These are phyloP conservation scores for Sebastes taczanowskii DNA, from an alignment of 2,797 vertebrate species.

Conservation along the genomic window DNA sequence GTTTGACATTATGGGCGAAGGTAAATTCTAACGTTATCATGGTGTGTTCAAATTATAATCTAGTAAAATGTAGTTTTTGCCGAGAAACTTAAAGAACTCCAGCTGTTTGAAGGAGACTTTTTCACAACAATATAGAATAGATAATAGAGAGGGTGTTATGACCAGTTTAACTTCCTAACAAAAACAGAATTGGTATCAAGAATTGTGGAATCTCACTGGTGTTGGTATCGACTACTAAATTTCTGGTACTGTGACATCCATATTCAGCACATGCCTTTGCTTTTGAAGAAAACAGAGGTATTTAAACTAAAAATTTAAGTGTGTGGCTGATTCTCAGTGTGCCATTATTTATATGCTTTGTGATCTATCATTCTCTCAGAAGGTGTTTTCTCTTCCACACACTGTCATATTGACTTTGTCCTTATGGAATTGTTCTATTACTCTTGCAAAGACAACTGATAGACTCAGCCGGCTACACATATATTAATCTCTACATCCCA, in stretches of 20 bases:
- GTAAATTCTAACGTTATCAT: not conserved
- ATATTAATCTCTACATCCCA: slow-evolving; percentile 46
- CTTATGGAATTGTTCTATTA: slow-evolving; percentile 30
- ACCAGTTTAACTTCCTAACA: too few species aligned
- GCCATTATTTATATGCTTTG: slow-evolving; percentile 22
- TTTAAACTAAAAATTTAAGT: not conserved
- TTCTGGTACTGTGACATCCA: too few species aligned
- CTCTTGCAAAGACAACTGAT: slow-evolving; percentile 24
- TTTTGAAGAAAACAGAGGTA: slow-evolving; percentile 16
- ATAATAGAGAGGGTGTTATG: not conserved
- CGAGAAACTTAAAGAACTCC: fast-evolving
- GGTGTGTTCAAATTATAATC: not conserved
- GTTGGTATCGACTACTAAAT: too few species aligned
- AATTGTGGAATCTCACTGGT: too few species aligned
- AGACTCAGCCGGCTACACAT: slow-evolving; percentile 21
- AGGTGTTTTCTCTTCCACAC: slow-evolving; percentile 36
- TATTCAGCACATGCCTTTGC: not conserved
- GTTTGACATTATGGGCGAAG: not conserved
- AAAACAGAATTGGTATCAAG: too few species aligned
- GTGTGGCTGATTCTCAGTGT: not conserved
- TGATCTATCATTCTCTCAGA: slow-evolving; percentile 43
- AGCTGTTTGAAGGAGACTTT: not conserved
- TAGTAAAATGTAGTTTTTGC: too few species aligned
- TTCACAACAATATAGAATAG: not conserved
- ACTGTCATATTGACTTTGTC: slow-evolving; percentile 41